Base-by-base conservation (phyloP, 1,140 invertebrate genomes). In the Lanistes nyassanus region DNA sequence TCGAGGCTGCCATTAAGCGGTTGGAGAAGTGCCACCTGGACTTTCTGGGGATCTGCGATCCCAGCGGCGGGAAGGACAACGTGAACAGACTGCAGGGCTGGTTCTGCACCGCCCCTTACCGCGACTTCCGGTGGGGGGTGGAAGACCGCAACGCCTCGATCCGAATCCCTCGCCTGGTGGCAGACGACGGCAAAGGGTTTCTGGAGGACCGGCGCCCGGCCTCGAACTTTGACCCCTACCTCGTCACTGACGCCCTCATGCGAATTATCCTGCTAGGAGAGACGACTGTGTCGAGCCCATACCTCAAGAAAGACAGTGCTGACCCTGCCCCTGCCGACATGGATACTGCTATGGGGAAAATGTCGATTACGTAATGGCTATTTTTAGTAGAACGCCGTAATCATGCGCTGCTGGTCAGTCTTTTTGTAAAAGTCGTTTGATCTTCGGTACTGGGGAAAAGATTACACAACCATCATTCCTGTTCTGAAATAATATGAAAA, bases 221-320 rank as follows among this genome's bases (percentile, higher is more conserved):
- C 5, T 96, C 96, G 74, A 98, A 98, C 89, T 95, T 94, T 85
- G 96, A 98, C 89, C 96, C 96, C 0, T 97, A 97, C 89, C 88
- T 78, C 9, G 86, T 87, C 11, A 84, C 84, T 2, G 84, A 85
- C 68, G 78, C 79, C 26, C 31, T 88, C 21, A 77, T 83, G 37
- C 71, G 83, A 23, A 66, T 74, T 0, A 75, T 68, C 51, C 66
- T 81, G 53, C 65, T 79, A 71, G 91, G 92, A 76, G 92, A 94
- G 42, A 71, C 60, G 11, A 73, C 51, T 34, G 62, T 76, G 29
- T 21, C 11, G 34, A 76, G 73, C 69, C 75, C 75, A 6, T 76
- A 76, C 55, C 0, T 55, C 34, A 47, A 39, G 7, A 42, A 34
- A 34, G 53, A 29, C 13, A 69, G 23, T 6, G 34, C 34, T 2